Evolutionary conservation across 92 coral and sea anemone species (phyloP).

Genomic region (Porites divaricata): DNA sequence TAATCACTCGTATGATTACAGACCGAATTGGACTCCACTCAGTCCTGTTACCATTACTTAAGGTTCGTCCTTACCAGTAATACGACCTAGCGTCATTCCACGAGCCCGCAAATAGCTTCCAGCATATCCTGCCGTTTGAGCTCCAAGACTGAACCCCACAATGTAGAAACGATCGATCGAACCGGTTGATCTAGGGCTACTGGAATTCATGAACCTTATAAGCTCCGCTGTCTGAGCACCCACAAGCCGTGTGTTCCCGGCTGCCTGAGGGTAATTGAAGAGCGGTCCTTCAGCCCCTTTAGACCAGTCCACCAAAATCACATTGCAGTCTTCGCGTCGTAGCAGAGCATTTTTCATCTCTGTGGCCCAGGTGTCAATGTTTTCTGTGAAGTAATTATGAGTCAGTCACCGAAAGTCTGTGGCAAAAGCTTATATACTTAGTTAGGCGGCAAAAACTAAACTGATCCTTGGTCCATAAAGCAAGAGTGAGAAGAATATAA

Average conservation of each 20-base stretch:
- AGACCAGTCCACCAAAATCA: slow-evolving; percentile 75
- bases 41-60: no score
- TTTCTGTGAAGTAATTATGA: no score
- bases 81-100: slow-evolving; percentile 50
- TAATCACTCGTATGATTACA: no score
- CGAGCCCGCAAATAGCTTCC: slow-evolving; percentile 46
- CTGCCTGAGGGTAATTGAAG: slow-evolving; percentile 48
- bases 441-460: no score
- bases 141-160: slow-evolving; percentile 80
- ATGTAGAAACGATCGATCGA: slow-evolving; percentile 45
- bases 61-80: slow-evolving; percentile 51
- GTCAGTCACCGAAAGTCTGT: no score
- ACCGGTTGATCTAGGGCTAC: slow-evolving; percentile 20
- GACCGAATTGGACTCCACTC: no score
- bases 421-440: no score
- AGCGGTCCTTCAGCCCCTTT: slow-evolving; percentile 61
- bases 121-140: slow-evolving; percentile 73
- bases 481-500: no score
- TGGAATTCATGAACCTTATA: slow-evolving; percentile 62
- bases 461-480: no score
- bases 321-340: slow-evolving; percentile 56
- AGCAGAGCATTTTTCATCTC: slow-evolving; percentile 60
- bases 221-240: slow-evolving; percentile 77
- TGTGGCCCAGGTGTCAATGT: slow-evolving; percentile 44
- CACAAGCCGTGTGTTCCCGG: slow-evolving; percentile 78